Conservation (phyloP, 2,113 vertebrate genomes). For the Hydrochoerus hydrochaeris region DNA sequence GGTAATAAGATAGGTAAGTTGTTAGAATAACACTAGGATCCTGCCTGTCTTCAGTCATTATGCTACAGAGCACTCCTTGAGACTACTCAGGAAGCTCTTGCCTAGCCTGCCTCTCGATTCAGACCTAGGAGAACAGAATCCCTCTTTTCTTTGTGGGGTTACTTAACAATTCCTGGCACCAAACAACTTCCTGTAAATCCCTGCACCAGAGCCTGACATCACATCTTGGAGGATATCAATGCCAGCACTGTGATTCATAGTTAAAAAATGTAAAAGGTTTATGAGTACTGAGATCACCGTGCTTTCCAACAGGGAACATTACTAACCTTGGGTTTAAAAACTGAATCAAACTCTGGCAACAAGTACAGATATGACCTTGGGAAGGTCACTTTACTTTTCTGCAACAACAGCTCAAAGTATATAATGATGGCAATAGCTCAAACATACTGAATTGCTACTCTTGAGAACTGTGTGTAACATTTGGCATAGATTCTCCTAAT, state of each 20-base stretch:
- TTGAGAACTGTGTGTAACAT: neutral
- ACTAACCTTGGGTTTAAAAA: neutral
- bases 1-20: neutral
- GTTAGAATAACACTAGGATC: neutral
- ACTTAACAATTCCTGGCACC: constrained; percentile 6
- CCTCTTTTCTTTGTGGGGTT: neutral
- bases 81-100: neutral
- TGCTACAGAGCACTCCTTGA: neutral
- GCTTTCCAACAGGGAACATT: neutral
- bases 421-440: neutral
- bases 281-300: neutral
- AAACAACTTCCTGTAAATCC: constrained; percentile 7
- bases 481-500: neutral
- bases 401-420: neutral
- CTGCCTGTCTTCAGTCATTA: neutral
- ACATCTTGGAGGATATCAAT: neutral
- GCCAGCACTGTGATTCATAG: neutral
- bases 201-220: neutral
- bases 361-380: neutral
- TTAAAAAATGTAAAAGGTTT: constrained; percentile 27
- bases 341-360: neutral
- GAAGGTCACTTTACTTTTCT: neutral
- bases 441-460: too few species aligned
- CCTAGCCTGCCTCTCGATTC: neutral
- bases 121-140: neutral